A percentile compares a stretch with the other conserved stretches of the same genome.
These are phyloP conservation scores for Erebia palarica DNA, from an alignment of 2,888 invertebrate species.

Conservation along the genomic window DNA sequence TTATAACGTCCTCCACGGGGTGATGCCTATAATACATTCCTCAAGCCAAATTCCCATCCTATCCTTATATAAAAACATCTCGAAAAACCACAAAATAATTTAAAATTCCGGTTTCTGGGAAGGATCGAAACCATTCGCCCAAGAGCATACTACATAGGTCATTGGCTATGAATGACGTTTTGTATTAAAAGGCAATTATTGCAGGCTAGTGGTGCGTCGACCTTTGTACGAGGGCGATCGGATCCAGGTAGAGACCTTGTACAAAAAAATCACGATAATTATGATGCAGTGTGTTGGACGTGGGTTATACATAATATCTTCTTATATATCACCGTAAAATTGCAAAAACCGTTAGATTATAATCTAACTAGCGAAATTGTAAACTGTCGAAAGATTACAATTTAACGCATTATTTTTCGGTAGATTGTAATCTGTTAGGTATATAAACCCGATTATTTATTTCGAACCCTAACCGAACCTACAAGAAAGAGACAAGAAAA, in stretches of 20 bases:
- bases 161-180: slow-evolving; percentile 13
- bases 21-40: not conserved
- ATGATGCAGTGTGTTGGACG: slow-evolving; percentile 8
- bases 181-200: slow-evolving; percentile 15
- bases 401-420: no score
- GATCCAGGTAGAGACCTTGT: slow-evolving; percentile 39
- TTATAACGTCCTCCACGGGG: not conserved
- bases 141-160: slow-evolving; percentile 6
- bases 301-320: no score
- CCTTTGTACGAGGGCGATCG: slow-evolving; percentile 24
- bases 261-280: slow-evolving; percentile 23
- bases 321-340: no score
- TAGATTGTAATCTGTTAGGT: no score
- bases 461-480: no score
- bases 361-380: no score
- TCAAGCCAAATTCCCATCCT: not conserved
- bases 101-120: slow-evolving; percentile 16
- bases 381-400: no score
- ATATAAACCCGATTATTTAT: no score
- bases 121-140: slow-evolving; percentile 11
- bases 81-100: slow-evolving; percentile 1
- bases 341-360: no score
- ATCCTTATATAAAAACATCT: not conserved
- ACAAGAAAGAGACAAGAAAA: no score
- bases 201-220: slow-evolving; percentile 37